phyloP scores from a whole-genome alignment of 2,797 vertebrate species.

The Pyrocephalus nanus region DNA sequence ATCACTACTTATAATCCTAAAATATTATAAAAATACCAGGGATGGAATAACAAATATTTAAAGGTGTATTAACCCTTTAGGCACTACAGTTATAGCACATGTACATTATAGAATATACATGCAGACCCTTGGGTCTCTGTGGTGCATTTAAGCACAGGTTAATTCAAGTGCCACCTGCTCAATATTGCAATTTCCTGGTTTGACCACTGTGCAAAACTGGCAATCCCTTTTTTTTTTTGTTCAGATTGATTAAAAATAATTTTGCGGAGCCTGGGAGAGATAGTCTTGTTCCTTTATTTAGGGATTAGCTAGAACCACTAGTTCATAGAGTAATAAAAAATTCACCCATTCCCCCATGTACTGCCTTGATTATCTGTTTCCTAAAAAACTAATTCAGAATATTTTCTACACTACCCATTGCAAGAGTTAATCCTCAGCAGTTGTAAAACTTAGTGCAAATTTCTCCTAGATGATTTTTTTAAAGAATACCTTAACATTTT shows the following conservation, averaged over 20 bases:
- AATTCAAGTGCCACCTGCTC: neutral
- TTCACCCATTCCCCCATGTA: neutral
- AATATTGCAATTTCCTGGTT: neutral
- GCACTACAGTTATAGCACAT: neutral
- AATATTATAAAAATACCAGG: conserved; percentile 65
- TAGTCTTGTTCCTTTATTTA: neutral
- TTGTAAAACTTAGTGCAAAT: neutral
- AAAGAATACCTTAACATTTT: no score
- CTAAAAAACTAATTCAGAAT: neutral
- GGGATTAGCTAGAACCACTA: neutral
- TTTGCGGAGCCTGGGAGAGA: neutral
- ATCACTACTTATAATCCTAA: conserved; percentile 63
- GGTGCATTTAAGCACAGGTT: neutral
- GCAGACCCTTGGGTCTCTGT: neutral
- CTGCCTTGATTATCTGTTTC: neutral
- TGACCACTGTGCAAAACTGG: neutral
- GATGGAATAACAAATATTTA: neutral
- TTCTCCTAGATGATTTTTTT: neutral
- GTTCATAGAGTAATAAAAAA: neutral
- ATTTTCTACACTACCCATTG: neutral
- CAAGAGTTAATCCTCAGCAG: neutral
- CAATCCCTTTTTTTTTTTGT: neutral
- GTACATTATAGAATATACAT: neutral
- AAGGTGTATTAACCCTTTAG: conserved; percentile 6
- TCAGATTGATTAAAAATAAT: neutral